Evolutionary conservation across 2,888 invertebrate species (phyloP), one percentile per base, ranked within the genome.

Genomic region (Torymus texanus): DNA sequence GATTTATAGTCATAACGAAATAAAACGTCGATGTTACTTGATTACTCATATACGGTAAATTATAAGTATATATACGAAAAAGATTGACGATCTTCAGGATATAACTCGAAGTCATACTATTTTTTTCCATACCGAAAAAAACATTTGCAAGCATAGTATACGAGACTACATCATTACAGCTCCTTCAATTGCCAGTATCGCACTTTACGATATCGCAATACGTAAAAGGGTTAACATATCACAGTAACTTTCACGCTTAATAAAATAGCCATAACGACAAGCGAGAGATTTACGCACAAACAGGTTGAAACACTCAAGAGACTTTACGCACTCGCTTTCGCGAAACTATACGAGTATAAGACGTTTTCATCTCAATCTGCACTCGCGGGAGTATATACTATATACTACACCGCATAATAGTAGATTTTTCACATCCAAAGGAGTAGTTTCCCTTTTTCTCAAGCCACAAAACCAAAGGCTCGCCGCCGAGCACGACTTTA

Each of bases 291-390:
- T 67, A 67, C 14, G 75, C 13, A 18, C 10, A 75, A 65, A 50
- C 56, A 13, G 11, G 24, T n/a, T 67, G 21, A 41, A 24, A 29
- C n/a, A 55, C 41, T 62, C 55, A 10, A n/a, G 53, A 67, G 55
- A 67, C 29, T 65, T 65, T 12, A 29, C 59, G 56, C 63, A 24
- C 59, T 63, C 68, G 62, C 68, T 75, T 61, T 67, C 68, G 16
- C 75, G 51, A 61, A 74, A 58, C 61, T 61, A 12, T 14, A 24
- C 13, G 18, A 50, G 51, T 61, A 21, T 59, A 41, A 29, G 56
- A 68, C 68, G 56, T 68, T 68, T 68, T 68, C 56, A 68, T 56
- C 29, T 68, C 56, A 16, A 55, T 13, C 29, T 21, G 21, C 21
- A 21, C 21, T 21, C 21, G 21, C 21, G 21, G 21, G 21, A 2